phyloP scores from a whole-genome alignment of 2,797 vertebrate genomes.

The Parambassis ranga region DNA sequence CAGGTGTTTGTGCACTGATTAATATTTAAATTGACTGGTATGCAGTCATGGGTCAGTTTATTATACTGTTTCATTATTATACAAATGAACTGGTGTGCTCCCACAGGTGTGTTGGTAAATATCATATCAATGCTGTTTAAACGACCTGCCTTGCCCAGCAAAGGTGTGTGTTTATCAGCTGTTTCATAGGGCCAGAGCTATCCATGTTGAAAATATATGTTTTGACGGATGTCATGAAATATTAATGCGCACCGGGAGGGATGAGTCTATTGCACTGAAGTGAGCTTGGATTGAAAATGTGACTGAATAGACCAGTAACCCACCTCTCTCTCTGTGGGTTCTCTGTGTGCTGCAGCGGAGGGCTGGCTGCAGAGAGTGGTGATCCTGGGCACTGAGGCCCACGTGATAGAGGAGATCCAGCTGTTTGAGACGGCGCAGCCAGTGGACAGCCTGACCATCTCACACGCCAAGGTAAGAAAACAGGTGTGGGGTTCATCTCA shows the following conservation, averaged over 20 bases:
- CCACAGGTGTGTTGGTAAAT: neutral
- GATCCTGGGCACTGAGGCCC: constrained; percentile 80
- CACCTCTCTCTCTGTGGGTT: constrained; percentile 4
- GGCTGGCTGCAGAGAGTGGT: constrained; percentile 95
- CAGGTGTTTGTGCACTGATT: constrained; percentile 40
- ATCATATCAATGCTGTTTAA: constrained; percentile 12
- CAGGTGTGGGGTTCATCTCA: fast-evolving
- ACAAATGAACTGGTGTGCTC: constrained; percentile 8
- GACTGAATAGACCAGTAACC: neutral
- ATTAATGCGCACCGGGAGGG: neutral
- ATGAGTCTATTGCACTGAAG: neutral
- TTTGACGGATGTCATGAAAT: constrained; percentile 24
- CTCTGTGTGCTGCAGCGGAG: constrained; percentile 74
- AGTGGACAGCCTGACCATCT: constrained; percentile 90
- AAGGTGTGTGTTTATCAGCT: constrained; percentile 4
- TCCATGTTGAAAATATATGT: constrained; percentile 15
- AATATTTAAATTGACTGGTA: constrained; percentile 34
- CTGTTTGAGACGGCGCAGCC: constrained; percentile 89
- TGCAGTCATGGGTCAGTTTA: constrained; percentile 6
- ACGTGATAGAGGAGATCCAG: constrained; percentile 95
- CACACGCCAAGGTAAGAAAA: constrained; percentile 84
- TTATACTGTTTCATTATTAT: constrained; percentile 5
- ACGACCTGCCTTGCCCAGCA: constrained; percentile 3
- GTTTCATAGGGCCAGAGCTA: neutral
- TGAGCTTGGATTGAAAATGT: constrained; percentile 12